These are phyloP conservation scores for Pygocentrus nattereri DNA, from an alignment of 2,797 vertebrate genomes.

Conservation along the genomic window DNA sequence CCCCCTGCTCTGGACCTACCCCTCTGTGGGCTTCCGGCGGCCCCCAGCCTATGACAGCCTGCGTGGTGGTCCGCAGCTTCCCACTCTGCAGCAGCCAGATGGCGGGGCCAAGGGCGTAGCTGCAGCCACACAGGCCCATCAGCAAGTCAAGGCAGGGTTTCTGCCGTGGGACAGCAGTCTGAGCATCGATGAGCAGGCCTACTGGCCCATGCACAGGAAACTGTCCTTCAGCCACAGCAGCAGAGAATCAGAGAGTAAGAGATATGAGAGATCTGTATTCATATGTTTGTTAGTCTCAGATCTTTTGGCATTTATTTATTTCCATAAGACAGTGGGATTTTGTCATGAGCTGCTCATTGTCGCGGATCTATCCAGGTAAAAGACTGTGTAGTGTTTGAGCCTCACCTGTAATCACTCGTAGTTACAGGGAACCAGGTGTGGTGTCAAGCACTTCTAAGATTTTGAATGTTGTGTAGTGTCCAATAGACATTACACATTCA, in stretches of 20 bases:
- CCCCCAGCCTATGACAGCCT: conserved; percentile 91
- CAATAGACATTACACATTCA: too few relatives aligned
- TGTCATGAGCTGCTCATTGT: too few relatives aligned
- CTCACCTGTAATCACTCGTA: too few relatives aligned
- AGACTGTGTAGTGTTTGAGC: too few relatives aligned
- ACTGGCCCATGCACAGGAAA: conserved; percentile 88
- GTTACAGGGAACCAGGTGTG: too few relatives aligned
- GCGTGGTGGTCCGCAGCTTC: conserved; percentile 74
- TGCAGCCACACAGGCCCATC: conserved; percentile 69
- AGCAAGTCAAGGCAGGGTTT: conserved; percentile 79
- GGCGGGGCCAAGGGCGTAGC: conserved; percentile 65
- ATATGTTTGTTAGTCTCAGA: background rate
- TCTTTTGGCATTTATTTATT: too few relatives aligned
- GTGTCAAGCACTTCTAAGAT: too few relatives aligned
- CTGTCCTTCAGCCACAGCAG: conserved; percentile 85
- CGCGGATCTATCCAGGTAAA: too few relatives aligned
- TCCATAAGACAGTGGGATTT: too few relatives aligned
- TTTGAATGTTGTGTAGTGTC: too few relatives aligned
- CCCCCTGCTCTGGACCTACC: conserved; percentile 90
- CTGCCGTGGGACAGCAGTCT: conserved; percentile 84
- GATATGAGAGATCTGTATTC: background rate
- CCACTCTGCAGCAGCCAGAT: conserved; percentile 77
- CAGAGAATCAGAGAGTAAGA: conserved; percentile 88
- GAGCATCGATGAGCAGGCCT: conserved; percentile 75
- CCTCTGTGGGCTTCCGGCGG: conserved; percentile 84